Evolutionary conservation across 2,113 vertebrate genomes (phyloP).

Genomic region (Peromyscus californicus): DNA sequence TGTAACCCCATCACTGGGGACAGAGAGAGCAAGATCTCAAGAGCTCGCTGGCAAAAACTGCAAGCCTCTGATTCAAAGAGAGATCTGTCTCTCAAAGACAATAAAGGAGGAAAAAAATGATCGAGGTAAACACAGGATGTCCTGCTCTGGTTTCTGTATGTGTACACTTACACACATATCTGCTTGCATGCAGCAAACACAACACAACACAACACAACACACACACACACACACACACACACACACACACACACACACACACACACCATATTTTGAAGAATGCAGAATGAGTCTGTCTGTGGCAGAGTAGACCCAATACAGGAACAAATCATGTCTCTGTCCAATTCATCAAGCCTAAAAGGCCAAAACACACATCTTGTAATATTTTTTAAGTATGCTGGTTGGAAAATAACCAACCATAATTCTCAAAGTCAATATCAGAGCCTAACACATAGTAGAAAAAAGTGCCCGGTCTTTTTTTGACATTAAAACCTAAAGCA

Average conservation of each 20-base stretch:
- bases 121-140: neutral
- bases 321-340: neutral
- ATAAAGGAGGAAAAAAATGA: neutral
- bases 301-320: neutral
- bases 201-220: neutral
- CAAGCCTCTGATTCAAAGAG: neutral
- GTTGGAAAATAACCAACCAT: conserved; percentile 64
- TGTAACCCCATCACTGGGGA: neutral
- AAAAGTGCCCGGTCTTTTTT: conserved; percentile 38
- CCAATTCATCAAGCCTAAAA: neutral
- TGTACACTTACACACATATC: neutral
- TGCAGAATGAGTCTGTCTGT: neutral
- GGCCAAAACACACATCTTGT: neutral
- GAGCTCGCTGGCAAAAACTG: neutral
- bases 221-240: neutral
- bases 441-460: conserved; percentile 61
- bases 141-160: neutral
- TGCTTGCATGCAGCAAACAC: neutral
- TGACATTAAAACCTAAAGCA: conserved; percentile 55
- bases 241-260: neutral
- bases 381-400: conserved; percentile 27
- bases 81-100: neutral
- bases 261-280: neutral
- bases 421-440: conserved; percentile 50
- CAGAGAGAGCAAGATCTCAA: neutral